Base-by-base conservation (phyloP, 2,797 vertebrate species). In the Schizothorax lantsangensis region DNA sequence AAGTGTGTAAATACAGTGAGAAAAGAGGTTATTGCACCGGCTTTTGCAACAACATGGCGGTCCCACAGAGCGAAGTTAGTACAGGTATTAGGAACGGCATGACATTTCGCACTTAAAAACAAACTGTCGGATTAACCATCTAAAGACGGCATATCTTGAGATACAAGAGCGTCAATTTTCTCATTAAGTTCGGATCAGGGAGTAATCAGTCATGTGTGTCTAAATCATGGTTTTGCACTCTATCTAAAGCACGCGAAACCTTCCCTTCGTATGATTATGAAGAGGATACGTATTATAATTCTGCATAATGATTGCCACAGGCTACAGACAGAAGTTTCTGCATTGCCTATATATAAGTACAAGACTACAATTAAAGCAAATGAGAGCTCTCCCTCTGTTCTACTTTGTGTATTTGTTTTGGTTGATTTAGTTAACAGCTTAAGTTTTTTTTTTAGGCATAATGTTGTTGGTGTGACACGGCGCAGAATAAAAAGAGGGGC, bases 371-470 rank as follows among this genome's bases (percentile, higher is more conserved):
- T 62, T 73, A 71, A 75, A 88, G 72, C 30, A 45, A 83, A 85
- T 71, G 49, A 43, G 45, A 79, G 81, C 84, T 64, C 38, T 85
- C 57, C 77, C 54, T 88, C 68, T 85, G 83, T 89, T 84, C 80
- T 89, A 86, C 83, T 73, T 81, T 90, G 81, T 75, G 84, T 79
- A 68, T 90, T 84, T 84, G 87, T 84, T 75, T 84, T 84, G 81
- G 69, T 87, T 84, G 83, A 88, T 79, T 86, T 84, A 84, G 78
- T 84, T 85, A 88, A 74, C 77, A 83, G 66, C 88, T 88, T 83
- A 88, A 83, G 64, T 79, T 69, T 74, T 57, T 57, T 30, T 30
- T 88, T 88, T 72, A 88, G 68, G 85, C 84, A 84, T 83, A 82
- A 82, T 79, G 87, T 81, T 81, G 69, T 69, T 74, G 78, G 33